Base-by-base conservation (phyloP, 2,888 invertebrate genomes). In the Oscheius sp. region DNA sequence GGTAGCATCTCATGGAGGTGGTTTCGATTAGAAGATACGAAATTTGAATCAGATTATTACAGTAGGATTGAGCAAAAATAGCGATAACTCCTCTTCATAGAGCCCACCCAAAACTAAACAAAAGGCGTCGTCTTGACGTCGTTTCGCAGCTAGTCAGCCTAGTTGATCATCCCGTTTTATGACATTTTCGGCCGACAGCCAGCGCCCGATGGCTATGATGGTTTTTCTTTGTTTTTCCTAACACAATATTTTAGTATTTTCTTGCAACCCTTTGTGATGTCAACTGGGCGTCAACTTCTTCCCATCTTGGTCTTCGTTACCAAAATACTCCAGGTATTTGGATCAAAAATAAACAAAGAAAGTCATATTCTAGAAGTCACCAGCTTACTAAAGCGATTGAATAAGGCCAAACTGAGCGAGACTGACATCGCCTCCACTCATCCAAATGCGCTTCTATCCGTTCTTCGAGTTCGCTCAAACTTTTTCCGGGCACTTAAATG, bases 201-300 rank as follows among this genome's bases (percentile, higher is more conserved):
- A 20, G 15, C 42, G 42, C 42, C 20, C 42, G 20, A 42, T 42
- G 42, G n/a, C 42, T 42, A 10, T 20, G 20, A 8, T 20, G 42
- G 42, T 42, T 42, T 42, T 42, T 42, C 4, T 42, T 6, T 10
- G 20, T 20, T 42, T 42, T 37, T 37, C 15, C 20, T 42, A 29
- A 53, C 29, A 25, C 31, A 27, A 42, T 29, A 12, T 27, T 66
- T 55, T 50, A 68, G 68, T 68, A 68, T 34, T 68, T 68, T 27
- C 34, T 68, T n/a, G 68, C 68, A n/a, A 46, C 58, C 3, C 20
- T 68, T 0, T 48, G 58, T 48, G 68, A 68, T 68, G 25, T 37
- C 34, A 37, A 48, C 12, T 48, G 34, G 55, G 23, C 55, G 17
- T 34, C 34, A 2, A 17, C 55, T 17, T 55, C n/a, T 34, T 23